Conservation (phyloP, 2,797 vertebrate species). For the Anguilla megastoma region DNA sequence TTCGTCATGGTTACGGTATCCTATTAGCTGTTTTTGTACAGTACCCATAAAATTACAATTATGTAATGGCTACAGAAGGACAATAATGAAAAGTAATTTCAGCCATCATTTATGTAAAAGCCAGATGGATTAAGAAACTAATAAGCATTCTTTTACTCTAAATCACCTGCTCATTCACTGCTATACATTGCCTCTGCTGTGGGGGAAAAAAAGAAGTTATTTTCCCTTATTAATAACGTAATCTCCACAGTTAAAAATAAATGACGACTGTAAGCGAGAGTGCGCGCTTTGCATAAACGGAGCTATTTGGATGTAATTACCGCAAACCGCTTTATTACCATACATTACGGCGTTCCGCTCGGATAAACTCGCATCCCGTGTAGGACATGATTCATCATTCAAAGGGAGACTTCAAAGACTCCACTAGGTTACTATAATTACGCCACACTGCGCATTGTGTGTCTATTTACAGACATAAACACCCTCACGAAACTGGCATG, state of each 20-base stretch:
- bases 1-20: not conserved
- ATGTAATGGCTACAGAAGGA: not conserved
- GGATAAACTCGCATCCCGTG: not conserved
- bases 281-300: not conserved
- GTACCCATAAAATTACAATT: not conserved
- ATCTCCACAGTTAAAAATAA: not conserved
- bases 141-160: not conserved
- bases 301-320: slow-evolving; percentile 1
- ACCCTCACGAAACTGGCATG: not conserved
- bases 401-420: not conserved
- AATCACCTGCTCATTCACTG: not conserved
- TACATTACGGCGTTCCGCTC: not conserved
- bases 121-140: not conserved
- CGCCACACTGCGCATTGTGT: too few relatives aligned
- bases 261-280: not conserved
- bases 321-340: not conserved
- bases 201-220: not conserved
- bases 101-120: too few relatives aligned
- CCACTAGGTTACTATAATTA: not conserved
- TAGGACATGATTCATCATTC: not conserved
- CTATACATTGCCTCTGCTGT: not conserved
- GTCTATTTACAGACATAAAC: not conserved
- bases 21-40: not conserved
- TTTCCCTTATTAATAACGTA: not conserved
- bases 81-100: not conserved